Evolutionary conservation across 2,113 vertebrate species (phyloP), one percentile per base, ranked within the genome.

Genomic region (Oreochromis aureus): DNA sequence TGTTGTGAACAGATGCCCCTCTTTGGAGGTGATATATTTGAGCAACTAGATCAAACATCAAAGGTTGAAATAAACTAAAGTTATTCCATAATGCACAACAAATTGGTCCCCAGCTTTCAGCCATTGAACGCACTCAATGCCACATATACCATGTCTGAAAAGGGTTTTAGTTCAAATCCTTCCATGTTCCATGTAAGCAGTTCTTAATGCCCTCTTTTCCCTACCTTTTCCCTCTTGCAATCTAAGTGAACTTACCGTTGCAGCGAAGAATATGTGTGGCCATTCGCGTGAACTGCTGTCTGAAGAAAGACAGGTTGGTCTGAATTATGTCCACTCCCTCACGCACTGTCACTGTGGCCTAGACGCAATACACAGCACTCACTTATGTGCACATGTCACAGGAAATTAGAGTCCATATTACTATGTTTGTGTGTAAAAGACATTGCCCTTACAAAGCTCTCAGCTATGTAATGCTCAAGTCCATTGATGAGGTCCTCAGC

Each of bases 301-400:
- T 96, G 41, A 98, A 94, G 93, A 98, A 98, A 9, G 96, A 97
- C 30, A 97, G 59, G 85, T 98, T 98, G 79, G 97, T 97, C 66
- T 96, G 95, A 53, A 97, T 96, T 63, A 98, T 97, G 88, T 98
- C 97, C 24, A 98, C 97, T 2, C 97, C 97, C 3, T 97, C 97
- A 16, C 96, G 95, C 34, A 97, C 97, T 1, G 93, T 94, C 61
- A 98, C 97, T 6, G 96, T 90, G 24, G 97, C 96, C 97, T 98
- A 32, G 13, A 78, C 58, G 79, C 41, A 80, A 84, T 3, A 73
- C 30, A 39, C 80, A 80, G 30, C 66, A 1, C 59, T 88, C 36
- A 41, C 27, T 16, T 10, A 53, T 10, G 27, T 84, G 73, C 27
- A 79, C 24, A n/a, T 19, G 32, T 15, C 16, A 76, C n/a, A 66